These are phyloP conservation scores for Trissolcus brochymenae DNA, from an alignment of 2,888 invertebrate genomes.

Conservation along the genomic window DNA sequence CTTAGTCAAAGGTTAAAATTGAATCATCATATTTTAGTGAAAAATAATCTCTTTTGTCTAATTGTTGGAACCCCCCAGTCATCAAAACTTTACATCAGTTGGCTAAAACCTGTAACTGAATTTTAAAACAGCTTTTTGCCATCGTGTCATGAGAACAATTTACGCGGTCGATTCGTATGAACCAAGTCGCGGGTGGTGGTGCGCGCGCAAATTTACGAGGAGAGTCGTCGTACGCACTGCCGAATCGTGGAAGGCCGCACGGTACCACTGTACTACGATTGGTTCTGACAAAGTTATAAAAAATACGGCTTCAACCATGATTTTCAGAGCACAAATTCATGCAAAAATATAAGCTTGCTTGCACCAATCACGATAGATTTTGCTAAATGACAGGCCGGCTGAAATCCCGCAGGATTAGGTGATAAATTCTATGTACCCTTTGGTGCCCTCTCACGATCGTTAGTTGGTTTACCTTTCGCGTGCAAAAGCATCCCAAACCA, in stretches of 20 bases:
- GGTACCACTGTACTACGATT: constrained; percentile 6
- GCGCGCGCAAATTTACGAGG: constrained; percentile 63
- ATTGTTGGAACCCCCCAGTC: not conserved
- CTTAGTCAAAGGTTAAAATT: not conserved
- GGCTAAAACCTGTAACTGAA: not conserved
- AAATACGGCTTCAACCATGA: no score
- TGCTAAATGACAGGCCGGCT: not conserved
- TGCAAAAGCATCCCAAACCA: constrained; percentile 84
- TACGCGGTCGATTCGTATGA: constrained; percentile 68
- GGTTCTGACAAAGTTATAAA: not conserved
- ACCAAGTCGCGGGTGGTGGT: constrained; percentile 62
- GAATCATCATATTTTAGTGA: not conserved
- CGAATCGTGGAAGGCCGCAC: constrained; percentile 2
- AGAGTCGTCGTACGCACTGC: constrained; percentile 39
- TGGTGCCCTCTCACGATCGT: not conserved
- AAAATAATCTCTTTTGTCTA: not conserved
- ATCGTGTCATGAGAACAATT: constrained; percentile 66
- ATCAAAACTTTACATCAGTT: not conserved
- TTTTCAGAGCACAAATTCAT: not conserved
- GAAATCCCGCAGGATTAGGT: not conserved
- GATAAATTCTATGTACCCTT: not conserved
- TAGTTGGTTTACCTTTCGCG: constrained; percentile 78
- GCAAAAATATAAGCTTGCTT: no score
- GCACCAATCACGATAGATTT: not conserved
- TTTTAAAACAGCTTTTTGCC: constrained; percentile 13